Evolutionary conservation across 2,888 invertebrate genomes (phyloP), one percentile per base, ranked within the genome.

Genomic region (Ctenicera cuprea): DNA sequence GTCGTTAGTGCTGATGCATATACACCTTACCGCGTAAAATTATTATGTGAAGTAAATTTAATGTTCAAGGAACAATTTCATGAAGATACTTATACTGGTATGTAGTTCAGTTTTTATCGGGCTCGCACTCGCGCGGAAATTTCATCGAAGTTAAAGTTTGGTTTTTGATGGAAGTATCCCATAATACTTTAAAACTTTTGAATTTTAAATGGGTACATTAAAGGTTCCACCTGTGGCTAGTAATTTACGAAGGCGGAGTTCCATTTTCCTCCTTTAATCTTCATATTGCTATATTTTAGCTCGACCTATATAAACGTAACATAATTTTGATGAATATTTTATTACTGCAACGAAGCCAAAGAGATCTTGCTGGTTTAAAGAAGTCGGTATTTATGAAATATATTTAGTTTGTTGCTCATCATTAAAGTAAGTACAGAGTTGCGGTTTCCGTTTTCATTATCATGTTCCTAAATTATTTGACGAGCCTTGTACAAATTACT

Each of bases 201-300:
- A 38, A 59, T 59, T 59, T 59, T 59, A 59, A 59, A 59, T 59
- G 30, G 59, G 7, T 33, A 20, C 59, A 59, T 59, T 59, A 59
- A 59, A 38, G 41, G 20, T 22, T 38, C 38, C 59, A 59, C 59
- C 38, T 59, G 38, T 37, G 59, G 22, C 37, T 59, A 59, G 59
- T 33, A 38, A 38, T 59, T 59, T 59, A 20, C 38, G 16, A 57
- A 8, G 57, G 30, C 14, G 16, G 18, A 26, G 8, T 45, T 45
- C 22, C 57, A 16, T 14, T 57, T 20, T 22, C 48, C 12, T 12
- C 50, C 22, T 30, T 57, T 57, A 18, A 57, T 57, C 18, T 45
- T 5, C 18, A 7, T 14, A 0, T 45, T 5, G 5, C 12, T 12
- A 43, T 14, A 43, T 12, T 12, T 14, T 43, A 11, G 14, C 8